These are phyloP conservation scores for Dromius quadrimaculatus DNA, from an alignment of 2,888 invertebrate species.

Conservation along the genomic window DNA sequence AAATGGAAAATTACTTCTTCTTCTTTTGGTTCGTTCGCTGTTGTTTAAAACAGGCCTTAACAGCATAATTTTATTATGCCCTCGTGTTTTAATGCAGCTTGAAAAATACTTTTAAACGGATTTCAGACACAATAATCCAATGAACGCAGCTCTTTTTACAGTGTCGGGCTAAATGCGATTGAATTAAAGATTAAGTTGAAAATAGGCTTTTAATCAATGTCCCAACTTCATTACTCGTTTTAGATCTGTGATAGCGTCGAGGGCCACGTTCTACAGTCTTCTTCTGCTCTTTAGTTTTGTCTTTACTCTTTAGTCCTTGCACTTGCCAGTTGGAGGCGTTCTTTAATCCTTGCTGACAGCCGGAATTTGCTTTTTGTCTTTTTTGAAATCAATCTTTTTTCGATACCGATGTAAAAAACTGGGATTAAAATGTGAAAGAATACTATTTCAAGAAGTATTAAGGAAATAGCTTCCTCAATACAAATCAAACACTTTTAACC, in stretches of 20 bases:
- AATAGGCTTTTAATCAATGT: constrained; percentile 67
- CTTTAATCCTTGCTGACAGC: constrained; percentile 33
- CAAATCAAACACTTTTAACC: constrained; percentile 8
- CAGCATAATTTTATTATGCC: constrained; percentile 50
- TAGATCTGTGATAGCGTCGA: constrained; percentile 61
- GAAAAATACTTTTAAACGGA: constrained; percentile 51
- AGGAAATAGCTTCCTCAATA: background rate
- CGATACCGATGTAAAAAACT: no score
- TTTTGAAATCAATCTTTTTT: no score
- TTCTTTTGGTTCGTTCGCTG: no score
- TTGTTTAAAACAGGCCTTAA: no score
- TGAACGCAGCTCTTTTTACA: constrained; percentile 58
- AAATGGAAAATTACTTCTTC: no score
- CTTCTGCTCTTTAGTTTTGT: no score
- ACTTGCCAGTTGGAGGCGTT: background rate
- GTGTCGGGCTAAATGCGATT: constrained; percentile 61
- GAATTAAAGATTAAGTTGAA: constrained; percentile 67
- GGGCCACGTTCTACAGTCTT: no score
- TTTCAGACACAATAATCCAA: constrained; percentile 51
- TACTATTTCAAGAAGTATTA: no score
- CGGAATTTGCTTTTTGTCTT: no score
- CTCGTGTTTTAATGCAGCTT: constrained; percentile 43
- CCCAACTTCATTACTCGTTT: constrained; percentile 64
- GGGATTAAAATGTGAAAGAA: no score
- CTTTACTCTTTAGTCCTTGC: no score